Conservation (phyloP, 2,797 vertebrate species). For the Chelon auratus region DNA sequence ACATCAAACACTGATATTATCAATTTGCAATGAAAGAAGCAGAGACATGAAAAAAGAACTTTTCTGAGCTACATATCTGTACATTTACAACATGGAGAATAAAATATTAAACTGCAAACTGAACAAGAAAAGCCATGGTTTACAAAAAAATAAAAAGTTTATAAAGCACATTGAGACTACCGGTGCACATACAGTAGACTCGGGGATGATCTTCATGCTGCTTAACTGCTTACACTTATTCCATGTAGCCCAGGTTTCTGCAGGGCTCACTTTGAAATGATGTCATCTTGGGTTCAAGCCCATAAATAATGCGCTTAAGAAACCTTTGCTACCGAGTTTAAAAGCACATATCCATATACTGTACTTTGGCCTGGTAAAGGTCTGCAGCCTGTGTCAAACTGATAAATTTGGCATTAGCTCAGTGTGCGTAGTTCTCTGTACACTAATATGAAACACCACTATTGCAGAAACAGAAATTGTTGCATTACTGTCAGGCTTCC, state of each 20-base stretch:
- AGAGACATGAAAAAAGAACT: not conserved
- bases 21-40: not conserved
- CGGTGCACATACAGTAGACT: not conserved
- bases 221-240: not conserved
- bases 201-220: not conserved
- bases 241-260: not conserved
- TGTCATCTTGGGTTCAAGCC: constrained; percentile 1
- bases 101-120: not conserved
- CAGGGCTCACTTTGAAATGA: constrained; percentile 1
- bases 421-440: not conserved
- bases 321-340: constrained; percentile 8
- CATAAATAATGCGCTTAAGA: constrained; percentile 8
- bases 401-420: constrained; percentile 7
- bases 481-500: not conserved
- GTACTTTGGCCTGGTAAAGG: not conserved
- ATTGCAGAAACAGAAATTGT: not conserved
- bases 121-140: not conserved
- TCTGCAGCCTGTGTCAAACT: not conserved
- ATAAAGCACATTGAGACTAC: not conserved
- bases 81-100: not conserved
- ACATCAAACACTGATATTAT: not conserved
- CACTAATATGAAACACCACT: not conserved
- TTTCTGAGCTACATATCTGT: not conserved
- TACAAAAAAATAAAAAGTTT: too few species aligned
- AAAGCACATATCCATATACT: constrained; percentile 1